phyloP scores from a whole-genome alignment of 2,888 invertebrate genomes.

The Epinotia bilunana region DNA sequence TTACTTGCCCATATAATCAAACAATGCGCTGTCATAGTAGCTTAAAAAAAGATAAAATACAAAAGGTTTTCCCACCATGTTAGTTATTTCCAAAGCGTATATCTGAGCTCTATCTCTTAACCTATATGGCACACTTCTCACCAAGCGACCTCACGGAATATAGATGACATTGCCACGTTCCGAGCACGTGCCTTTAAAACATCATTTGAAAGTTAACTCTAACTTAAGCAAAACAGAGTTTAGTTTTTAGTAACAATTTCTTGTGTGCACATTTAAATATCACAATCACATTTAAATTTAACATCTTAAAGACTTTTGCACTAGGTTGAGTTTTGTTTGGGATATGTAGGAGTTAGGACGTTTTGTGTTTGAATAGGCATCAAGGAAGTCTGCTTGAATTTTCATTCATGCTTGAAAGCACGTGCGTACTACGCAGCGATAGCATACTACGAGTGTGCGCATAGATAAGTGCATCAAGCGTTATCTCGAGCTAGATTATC shows the following conservation, averaged over 20 bases:
- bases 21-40: neutral
- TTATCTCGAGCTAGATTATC: neutral
- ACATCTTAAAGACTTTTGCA: neutral
- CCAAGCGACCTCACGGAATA: constrained; percentile 24
- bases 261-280: neutral
- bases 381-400: constrained; percentile 44
- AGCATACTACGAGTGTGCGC: constrained; percentile 23
- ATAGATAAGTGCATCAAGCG: constrained; percentile 30
- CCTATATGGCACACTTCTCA: constrained; percentile 34
- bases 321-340: neutral
- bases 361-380: constrained; percentile 1
- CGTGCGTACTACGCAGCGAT: constrained; percentile 45
- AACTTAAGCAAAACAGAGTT: constrained; percentile 17
- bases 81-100: neutral
- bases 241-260: constrained; percentile 38
- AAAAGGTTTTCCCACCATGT: neutral
- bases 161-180: constrained; percentile 53
- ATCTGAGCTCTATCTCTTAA: constrained; percentile 17
- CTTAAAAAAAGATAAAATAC: neutral
- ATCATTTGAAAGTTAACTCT: constrained; percentile 31
- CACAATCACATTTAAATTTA: too few relatives aligned
- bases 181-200: constrained; percentile 45
- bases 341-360: neutral
- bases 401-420: constrained; percentile 53
- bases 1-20: neutral